Conservation (phyloP, 2,888 invertebrate genomes). For the Drosophila nr. medialis region DNA sequence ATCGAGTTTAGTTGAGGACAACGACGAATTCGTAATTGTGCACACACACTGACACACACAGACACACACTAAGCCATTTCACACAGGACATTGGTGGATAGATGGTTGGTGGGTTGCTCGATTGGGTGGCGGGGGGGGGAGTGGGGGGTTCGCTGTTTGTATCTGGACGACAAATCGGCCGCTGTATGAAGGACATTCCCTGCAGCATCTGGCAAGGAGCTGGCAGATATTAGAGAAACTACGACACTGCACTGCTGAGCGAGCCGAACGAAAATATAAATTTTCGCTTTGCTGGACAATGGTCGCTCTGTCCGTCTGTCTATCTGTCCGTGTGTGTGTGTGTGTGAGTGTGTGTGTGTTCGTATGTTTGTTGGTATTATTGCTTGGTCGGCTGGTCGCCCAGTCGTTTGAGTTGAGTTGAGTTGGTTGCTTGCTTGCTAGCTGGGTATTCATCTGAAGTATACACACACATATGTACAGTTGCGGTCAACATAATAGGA, state of each 20-base stretch:
- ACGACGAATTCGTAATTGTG: conserved; percentile 78
- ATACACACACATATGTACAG: conserved; percentile 51
- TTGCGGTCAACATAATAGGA: neutral
- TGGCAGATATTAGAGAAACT: conserved; percentile 76
- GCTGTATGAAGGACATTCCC: conserved; percentile 52
- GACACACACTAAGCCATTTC: conserved; percentile 55
- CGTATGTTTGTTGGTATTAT: conserved; percentile 34
- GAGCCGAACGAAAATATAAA: conserved; percentile 74
- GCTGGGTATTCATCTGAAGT: conserved; percentile 66
- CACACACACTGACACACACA: conserved; percentile 61
- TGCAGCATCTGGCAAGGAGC: conserved; percentile 75
- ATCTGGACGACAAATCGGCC: conserved; percentile 62
- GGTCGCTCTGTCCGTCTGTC: conserved; percentile 38
- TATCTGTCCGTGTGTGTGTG: conserved; percentile 37
- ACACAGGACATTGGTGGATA: conserved; percentile 25
- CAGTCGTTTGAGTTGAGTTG: conserved; percentile 19
- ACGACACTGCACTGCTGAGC: conserved; percentile 44
- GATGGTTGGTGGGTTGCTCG: conserved; percentile 1
- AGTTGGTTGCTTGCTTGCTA: conserved; percentile 29
- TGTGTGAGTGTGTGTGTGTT: conserved; percentile 37
- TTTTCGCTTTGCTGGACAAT: conserved; percentile 77
- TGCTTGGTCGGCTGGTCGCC: conserved; percentile 44
- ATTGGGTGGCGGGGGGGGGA: neutral
- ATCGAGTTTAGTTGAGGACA: conserved; percentile 76
- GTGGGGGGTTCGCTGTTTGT: conserved; percentile 15